Evolutionary conservation across 92 coral and sea anemone genomes (phyloP), one percentile per base, ranked within the genome.

Genomic region (Chrysogorgia sp.): DNA sequence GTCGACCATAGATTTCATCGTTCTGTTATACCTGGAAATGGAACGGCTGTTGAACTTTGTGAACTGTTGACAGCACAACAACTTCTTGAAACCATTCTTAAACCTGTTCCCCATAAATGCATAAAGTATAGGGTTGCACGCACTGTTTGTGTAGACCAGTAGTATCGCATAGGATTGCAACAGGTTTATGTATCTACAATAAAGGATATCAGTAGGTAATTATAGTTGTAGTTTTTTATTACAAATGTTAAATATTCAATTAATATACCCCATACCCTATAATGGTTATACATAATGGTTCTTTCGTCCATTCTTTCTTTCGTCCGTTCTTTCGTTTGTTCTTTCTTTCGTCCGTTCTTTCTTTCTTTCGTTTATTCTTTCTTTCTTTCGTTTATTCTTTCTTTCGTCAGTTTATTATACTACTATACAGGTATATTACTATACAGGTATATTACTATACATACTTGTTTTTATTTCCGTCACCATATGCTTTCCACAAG

Each of bases 21-120:
- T 32, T 30, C 29, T 63, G 75, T 45, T 68, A 0, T 22, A 10
- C 32, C 75, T 43, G 35, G 75, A 20, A 23, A 68, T 41, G 30
- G 34, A 0, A 1, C 75, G 75, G 37, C 15, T 47, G 43, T 37
- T 40, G 10, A 71, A 14, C 58, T 50, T 53, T 3, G 78, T 63
- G 53, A 71, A 71, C 28, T 53, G 30, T 21, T 23, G 78, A 71
- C 78, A 71, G 49, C 78, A 71, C 10, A 71, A 49, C 78, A 71
- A 24, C 3, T 63, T 50, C 48, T 53, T 94, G 83, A 94, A 94
- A 8, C 98, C 98, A 29, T 77, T 81, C 58, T 88, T 87, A 85
- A 94, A 94, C 50, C 90, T 93, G 63, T 89, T 96, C 0, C 98
- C 98, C 63, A 94, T 86, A 84, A 94, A 94, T 9, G 97, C 98